phyloP scores from a whole-genome alignment of 1,140 invertebrate species.

The Pachyrhynchus sulphureomaculatus region DNA sequence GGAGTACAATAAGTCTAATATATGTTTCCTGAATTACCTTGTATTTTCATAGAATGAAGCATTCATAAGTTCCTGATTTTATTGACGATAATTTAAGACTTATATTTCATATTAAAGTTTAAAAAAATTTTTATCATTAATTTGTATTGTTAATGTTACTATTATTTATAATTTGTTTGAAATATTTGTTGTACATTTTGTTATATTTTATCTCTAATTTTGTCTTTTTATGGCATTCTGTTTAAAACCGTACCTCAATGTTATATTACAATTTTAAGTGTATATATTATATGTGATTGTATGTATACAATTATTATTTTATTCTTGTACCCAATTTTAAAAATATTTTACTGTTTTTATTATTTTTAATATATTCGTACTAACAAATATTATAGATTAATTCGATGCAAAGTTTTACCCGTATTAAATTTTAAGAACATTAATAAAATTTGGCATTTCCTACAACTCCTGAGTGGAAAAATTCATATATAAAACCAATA shows the following conservation, averaged over 20 bases:
- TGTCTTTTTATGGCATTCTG: neutral
- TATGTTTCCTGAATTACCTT: too few species aligned
- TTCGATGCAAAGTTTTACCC: too few species aligned
- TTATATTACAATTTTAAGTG: constrained; percentile 14
- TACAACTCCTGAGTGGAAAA: too few species aligned
- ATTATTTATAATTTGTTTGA: constrained; percentile 4
- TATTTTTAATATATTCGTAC: neutral
- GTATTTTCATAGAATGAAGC: too few species aligned
- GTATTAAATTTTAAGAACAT: too few species aligned
- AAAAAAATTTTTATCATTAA: constrained; percentile 9
- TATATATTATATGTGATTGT: constrained; percentile 1
- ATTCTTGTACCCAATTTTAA: neutral
- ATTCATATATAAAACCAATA: too few species aligned
- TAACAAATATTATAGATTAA: too few species aligned
- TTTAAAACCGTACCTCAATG: constrained; percentile 27
- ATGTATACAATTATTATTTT: neutral
- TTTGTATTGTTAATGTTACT: constrained; percentile 11
- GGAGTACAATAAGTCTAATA: too few species aligned
- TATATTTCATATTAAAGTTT: constrained; percentile 8
- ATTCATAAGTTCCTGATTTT: constrained; percentile 14
- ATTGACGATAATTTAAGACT: neutral
- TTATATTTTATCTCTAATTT: constrained; percentile 8
- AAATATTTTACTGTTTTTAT: neutral
- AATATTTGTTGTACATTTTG: constrained; percentile 10
- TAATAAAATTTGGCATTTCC: too few species aligned